Evolutionary conservation across 2,797 vertebrate species (phyloP), one percentile per base, ranked within the genome.

Genomic region (Brotogeris chrysoptera): DNA sequence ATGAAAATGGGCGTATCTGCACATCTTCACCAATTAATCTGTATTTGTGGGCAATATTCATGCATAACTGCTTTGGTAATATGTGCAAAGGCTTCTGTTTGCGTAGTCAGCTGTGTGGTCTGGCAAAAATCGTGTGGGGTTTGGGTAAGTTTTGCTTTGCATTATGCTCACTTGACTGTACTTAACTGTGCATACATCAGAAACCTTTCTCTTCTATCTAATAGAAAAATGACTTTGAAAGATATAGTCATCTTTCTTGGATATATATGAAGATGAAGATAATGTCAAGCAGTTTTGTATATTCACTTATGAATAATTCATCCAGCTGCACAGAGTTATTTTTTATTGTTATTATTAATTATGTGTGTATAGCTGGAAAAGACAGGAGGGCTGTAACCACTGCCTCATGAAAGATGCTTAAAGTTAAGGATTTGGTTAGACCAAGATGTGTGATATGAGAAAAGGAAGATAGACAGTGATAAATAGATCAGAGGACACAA

Each of bases 251-350:
- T 96, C 63, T 43, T 90, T 90, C 91, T 91, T 90, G 87, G 95
- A 44, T 95, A 73, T 63, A 84, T 72, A 72, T 74, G 78, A 82
- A 91, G 85, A 95, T 90, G 77, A 91, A 94, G 90, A 94, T 92
- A 92, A 57, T 13, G 65, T 80, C 87, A 91, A 92, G 55, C 53
- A 90, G 85, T 92, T 83, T 83, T 82, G 55, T 80, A 36, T 59
- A 90, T 92, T 88, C 49, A 36, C 46, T 96, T 86, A 95, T 91
- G 82, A 95, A 97, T 96, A 96, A 96, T 95, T 95, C 89, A 97
- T 94, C 80, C 44, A 59, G 49, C 72, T 86, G 65, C 70, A 76
- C 65, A 65, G 60, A 53, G 61, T 74, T 94, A 74, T 96, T 95
- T 90, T 10, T 94, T 95, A 73, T 92, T 92, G 83, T 78, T 86